These are phyloP conservation scores for Periphyllus acericola DNA, from an alignment of 2,888 invertebrate genomes.

Conservation along the genomic window DNA sequence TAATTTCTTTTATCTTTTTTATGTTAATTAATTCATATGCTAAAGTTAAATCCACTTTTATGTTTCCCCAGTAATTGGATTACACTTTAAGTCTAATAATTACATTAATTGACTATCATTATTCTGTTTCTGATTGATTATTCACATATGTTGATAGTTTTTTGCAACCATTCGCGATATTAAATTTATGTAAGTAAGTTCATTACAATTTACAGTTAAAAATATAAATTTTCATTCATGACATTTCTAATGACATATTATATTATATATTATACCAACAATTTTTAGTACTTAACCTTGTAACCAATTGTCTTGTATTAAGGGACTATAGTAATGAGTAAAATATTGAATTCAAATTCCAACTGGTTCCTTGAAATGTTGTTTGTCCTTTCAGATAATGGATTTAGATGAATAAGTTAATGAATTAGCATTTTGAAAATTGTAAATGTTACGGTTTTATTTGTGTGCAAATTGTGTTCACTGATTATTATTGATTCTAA, in stretches of 20 bases:
- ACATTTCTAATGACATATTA: neutral
- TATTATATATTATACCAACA: neutral
- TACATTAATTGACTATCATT: neutral
- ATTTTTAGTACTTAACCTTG: neutral
- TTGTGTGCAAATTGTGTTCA: neutral
- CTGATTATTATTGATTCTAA: neutral
- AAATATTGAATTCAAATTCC: neutral
- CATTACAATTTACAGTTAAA: neutral
- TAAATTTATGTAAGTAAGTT: constrained; percentile 16
- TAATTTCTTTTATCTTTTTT: constrained; percentile 14
- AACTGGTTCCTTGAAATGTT: neutral
- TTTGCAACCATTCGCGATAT: neutral
- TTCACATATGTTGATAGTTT: constrained; percentile 9
- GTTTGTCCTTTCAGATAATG: neutral
- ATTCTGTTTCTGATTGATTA: neutral
- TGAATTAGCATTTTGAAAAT: neutral
- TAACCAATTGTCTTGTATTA: neutral
- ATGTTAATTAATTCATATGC: neutral
- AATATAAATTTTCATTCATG: neutral
- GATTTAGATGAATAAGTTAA: neutral
- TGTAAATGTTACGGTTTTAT: no score
- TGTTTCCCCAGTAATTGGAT: neutral
- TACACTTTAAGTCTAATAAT: neutral
- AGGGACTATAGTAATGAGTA: neutral
- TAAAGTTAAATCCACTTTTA: neutral